Base-by-base conservation (phyloP, 2,888 invertebrate genomes). In the Crematogaster levior region DNA sequence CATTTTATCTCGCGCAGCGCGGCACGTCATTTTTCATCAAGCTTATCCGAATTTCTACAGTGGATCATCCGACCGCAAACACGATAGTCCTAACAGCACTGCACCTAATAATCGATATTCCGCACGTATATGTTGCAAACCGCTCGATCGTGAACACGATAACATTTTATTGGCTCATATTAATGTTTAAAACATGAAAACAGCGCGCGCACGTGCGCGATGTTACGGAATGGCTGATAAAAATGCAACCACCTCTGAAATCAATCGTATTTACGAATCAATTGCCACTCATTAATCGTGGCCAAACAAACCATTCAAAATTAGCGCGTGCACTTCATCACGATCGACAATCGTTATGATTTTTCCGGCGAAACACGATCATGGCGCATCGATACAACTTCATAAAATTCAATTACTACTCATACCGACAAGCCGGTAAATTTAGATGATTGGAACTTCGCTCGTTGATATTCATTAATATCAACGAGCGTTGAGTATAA, bases 321-420 rank as follows among this genome's bases (percentile, higher is more conserved):
- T 87, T 85, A 86, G 63, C 63, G 68, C 84, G 82, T 56, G 82
- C 72, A 56, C 77, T 60, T 48, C 30, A 27, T 53, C 73, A 18
- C 21, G 10, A 21, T 60, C 4, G 46, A 15, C 75, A 43, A 56
- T 34, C 24, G 63, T 58, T 61, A 83, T 86, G 86, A 84, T 87
- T 86, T 87, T 85, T 84, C 84, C 18, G 83, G 86, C 79, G 81
- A 80, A 40, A 81, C 81, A 46, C 58, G 27, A 7, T 5, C n/a
- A n/a, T 51, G 63, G 6, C 60, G 27, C 48, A 48, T 58, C 83
- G 83, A 87, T 86, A 83, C 79, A 81, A 79, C 65, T 81, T 85
- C 85, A 87, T 84, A 84, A 89, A 91, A 91, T 87, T 87, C 88
- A 88, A 90, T 91, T 86, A 88, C 72, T 83, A 82, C 88, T 87